A percentile compares a stretch with the other conserved stretches of the same genome.
Evolutionary conservation across 1,140 invertebrate species (phyloP).

Genomic region (Limonius californicus): DNA sequence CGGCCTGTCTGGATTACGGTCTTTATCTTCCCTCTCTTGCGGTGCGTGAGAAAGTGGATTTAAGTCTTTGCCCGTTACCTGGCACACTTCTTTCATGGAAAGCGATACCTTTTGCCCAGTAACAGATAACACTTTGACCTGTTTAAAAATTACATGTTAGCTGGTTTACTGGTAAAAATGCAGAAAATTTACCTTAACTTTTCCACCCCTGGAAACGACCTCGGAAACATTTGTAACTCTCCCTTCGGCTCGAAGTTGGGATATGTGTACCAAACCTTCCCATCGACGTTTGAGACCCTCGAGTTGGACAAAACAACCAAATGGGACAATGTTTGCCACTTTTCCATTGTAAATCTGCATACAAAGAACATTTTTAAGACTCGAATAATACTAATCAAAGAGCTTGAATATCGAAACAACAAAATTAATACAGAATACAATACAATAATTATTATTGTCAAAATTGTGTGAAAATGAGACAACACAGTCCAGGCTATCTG

Average conservation of each 20-base stretch:
- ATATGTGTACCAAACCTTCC: slow-evolving; percentile 98
- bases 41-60: slow-evolving; percentile 74
- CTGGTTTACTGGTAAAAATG: slow-evolving; percentile 61
- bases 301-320: slow-evolving; percentile 97
- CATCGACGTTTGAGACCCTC: slow-evolving; percentile 83
- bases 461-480: slow-evolving; percentile 22
- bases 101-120: slow-evolving; percentile 93
- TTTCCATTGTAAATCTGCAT: slow-evolving; percentile 86
- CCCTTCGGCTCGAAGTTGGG: slow-evolving; percentile 88
- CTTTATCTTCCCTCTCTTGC: slow-evolving; percentile 62
- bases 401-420: neutral
- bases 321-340: slow-evolving; percentile 93
- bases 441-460: slow-evolving; percentile 10
- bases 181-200: slow-evolving; percentile 69
- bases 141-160: slow-evolving; percentile 47
- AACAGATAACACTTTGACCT: slow-evolving; percentile 82
- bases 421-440: slow-evolving; percentile 8
- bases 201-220: slow-evolving; percentile 86
- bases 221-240: slow-evolving; percentile 92
- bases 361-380: slow-evolving; percentile 22
- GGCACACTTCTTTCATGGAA: slow-evolving; percentile 98
- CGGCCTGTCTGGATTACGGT: slow-evolving; percentile 85
- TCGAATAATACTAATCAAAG: slow-evolving; percentile 14
- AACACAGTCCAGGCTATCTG: too few relatives aligned
- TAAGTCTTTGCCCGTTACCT: slow-evolving; percentile 89